These are phyloP conservation scores for Zophobas atratus DNA, from an alignment of 1,140 invertebrate species.

Conservation along the genomic window DNA sequence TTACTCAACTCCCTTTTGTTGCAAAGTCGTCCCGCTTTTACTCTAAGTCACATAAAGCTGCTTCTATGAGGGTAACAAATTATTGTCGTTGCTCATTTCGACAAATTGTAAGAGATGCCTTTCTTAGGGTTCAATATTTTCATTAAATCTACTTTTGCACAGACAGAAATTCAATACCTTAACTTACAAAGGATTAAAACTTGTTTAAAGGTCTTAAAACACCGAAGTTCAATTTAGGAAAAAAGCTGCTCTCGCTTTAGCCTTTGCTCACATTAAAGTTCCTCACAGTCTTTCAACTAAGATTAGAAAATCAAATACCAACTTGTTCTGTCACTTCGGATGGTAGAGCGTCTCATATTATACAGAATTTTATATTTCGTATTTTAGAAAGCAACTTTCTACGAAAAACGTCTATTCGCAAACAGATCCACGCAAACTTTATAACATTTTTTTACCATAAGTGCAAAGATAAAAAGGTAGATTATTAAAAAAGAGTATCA, in stretches of 20 bases:
- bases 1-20: neutral
- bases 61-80: slow-evolving; percentile 14
- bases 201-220: slow-evolving; percentile 4
- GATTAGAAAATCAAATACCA: neutral
- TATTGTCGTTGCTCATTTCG: neutral
- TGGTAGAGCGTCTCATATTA: too few species aligned
- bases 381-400: too few species aligned
- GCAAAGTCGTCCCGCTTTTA: neutral
- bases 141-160: neutral
- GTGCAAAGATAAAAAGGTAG: too few species aligned
- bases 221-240: neutral
- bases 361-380: too few species aligned
- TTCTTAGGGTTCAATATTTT: neutral
- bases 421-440: too few species aligned
- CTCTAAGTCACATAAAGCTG: slow-evolving; percentile 15
- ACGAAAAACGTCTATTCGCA: too few species aligned
- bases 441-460: too few species aligned
- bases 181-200: slow-evolving; percentile 22
- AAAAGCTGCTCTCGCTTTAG: neutral
- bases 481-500: too few species aligned
- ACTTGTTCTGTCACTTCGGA: too few species aligned
- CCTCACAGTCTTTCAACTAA: neutral
- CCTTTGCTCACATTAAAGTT: too few species aligned
- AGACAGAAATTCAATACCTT: neutral
- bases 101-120: slow-evolving; percentile 5